These are phyloP conservation scores for Etheostoma perlongum DNA, from an alignment of 2,797 vertebrate genomes.

Conservation along the genomic window DNA sequence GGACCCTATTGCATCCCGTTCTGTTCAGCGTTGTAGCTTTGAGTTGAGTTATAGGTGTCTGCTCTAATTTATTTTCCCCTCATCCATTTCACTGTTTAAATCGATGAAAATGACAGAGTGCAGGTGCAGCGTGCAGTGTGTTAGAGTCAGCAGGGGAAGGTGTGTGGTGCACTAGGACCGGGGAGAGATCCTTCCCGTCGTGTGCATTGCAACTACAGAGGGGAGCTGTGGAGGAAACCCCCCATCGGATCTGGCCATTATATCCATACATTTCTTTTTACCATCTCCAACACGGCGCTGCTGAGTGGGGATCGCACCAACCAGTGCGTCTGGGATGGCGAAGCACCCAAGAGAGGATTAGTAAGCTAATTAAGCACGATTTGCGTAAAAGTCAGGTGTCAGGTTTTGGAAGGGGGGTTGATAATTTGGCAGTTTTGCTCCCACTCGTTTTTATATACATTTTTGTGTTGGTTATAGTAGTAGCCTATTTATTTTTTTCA, in stretches of 20 bases:
- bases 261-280: conserved; percentile 77
- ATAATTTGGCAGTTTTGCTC: conserved; percentile 48
- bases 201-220: conserved; percentile 74
- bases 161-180: conserved; percentile 82
- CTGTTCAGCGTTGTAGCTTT: conserved; percentile 30
- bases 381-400: conserved; percentile 70
- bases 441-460: conserved; percentile 44
- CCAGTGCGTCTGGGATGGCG: conserved; percentile 68
- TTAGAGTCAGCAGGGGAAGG: conserved; percentile 53
- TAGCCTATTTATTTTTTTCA: conserved; percentile 9
- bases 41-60: conserved; percentile 62
- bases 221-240: conserved; percentile 78
- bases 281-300: conserved; percentile 71
- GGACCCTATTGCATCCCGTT: conserved; percentile 8
- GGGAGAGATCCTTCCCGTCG: conserved; percentile 70
- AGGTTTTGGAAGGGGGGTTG: conserved; percentile 39
- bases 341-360: conserved; percentile 70
- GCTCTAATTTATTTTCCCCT: conserved; percentile 58
- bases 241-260: conserved; percentile 79
- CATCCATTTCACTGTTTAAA: conserved; percentile 57
- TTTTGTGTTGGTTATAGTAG: conserved; percentile 42
- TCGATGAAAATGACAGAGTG: conserved; percentile 67
- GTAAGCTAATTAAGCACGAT: conserved; percentile 51
- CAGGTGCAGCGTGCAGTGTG: conserved; percentile 66
- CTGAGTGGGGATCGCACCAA: conserved; percentile 70